A percentile compares a stretch with the other conserved stretches of the same genome.
phyloP scores from a whole-genome alignment of 2,797 vertebrate genomes.

The Calcarius lapponicus region DNA sequence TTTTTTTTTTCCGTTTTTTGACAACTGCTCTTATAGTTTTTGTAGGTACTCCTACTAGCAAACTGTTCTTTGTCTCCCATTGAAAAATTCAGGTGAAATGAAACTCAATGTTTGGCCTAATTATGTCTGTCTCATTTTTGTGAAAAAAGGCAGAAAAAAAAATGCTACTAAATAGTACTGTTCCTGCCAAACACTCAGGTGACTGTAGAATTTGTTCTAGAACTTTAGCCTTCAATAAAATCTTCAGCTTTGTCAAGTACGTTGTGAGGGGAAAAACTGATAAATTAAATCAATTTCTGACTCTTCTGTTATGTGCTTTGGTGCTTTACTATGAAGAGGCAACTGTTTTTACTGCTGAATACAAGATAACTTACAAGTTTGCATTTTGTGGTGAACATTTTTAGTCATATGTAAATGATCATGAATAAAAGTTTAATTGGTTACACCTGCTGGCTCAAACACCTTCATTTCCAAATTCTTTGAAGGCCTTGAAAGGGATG shows the following conservation, averaged over 20 bases:
- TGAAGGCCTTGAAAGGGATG: neutral
- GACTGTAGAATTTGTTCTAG: slow-evolving; percentile 5
- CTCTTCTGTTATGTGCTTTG: slow-evolving; percentile 1
- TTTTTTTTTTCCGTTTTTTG: neutral
- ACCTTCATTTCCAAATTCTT: neutral
- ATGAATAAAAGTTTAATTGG: slow-evolving; percentile 61
- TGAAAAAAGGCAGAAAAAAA: neutral
- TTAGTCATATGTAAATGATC: slow-evolving; percentile 8
- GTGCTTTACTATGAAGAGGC: slow-evolving; percentile 15
- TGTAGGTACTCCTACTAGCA: neutral
- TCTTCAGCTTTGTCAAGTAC: neutral
- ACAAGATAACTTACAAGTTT: neutral
- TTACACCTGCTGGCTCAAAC: neutral
- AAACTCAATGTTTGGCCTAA: neutral
- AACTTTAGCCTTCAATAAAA: neutral
- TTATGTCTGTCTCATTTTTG: neutral
- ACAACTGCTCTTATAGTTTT: neutral
- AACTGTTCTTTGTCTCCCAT: neutral
- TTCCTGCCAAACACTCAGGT: slow-evolving; percentile 48
- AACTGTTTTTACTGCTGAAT: slow-evolving; percentile 23
- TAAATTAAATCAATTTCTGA: neutral
- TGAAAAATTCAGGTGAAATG: neutral
- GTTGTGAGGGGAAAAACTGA: neutral
- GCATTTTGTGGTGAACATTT: slow-evolving; percentile 28
- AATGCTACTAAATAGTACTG: neutral